Conservation (phyloP, 2,888 invertebrate genomes). For the Pinctada fucata region DNA sequence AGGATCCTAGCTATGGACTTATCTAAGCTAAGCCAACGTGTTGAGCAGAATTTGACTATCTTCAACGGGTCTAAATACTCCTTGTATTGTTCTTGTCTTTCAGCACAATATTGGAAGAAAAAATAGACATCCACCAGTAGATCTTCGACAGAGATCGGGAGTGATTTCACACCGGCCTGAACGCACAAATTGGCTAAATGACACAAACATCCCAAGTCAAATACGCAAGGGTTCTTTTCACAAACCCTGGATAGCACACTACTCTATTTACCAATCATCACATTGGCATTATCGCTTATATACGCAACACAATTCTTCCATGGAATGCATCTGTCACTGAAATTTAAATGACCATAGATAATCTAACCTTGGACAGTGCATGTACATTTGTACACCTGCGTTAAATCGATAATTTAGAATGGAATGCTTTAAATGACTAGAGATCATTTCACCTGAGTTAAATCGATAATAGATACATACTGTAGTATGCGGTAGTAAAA, state of each 20-base stretch:
- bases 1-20: slow-evolving; percentile 17
- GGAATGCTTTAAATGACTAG: too few species aligned
- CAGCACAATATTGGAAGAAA: slow-evolving; percentile 41
- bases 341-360: background rate
- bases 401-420: too few species aligned
- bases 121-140: slow-evolving; percentile 36
- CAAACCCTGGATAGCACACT: slow-evolving; percentile 29
- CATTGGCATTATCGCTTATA: slow-evolving; percentile 37
- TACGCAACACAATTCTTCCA: slow-evolving; percentile 41
- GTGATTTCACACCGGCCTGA: slow-evolving; percentile 35
- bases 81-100: slow-evolving; percentile 39
- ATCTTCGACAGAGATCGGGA: slow-evolving; percentile 40
- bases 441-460: too few species aligned
- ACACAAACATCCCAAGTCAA: slow-evolving; percentile 39
- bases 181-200: slow-evolving; percentile 35
- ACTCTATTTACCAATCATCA: slow-evolving; percentile 36
- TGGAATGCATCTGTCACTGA: slow-evolving; percentile 36
- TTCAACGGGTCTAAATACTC: slow-evolving; percentile 37
- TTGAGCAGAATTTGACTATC: slow-evolving; percentile 40
- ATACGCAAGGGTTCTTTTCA: slow-evolving; percentile 26
- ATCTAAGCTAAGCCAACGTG: slow-evolving; percentile 39
- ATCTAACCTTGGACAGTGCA: background rate
- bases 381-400: too few species aligned
- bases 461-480: too few species aligned
- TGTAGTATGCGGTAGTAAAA: too few species aligned